Percentiles rank a stretch among this genome's conserved stretches.
phyloP scores from a whole-genome alignment of 2,113 vertebrate genomes.

The Petroica traversi region DNA sequence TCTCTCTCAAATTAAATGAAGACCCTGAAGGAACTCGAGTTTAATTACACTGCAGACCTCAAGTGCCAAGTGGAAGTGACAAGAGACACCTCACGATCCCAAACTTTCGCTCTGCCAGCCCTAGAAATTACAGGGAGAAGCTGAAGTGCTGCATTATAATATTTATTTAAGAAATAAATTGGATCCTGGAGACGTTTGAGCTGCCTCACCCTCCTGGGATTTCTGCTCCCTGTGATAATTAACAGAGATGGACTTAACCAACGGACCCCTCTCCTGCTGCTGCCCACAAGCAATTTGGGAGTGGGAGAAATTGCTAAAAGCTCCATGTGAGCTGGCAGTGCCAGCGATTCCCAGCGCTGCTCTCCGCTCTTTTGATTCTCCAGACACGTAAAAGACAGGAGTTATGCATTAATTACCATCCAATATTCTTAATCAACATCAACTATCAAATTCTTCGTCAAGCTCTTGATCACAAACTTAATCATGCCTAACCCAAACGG shows the following conservation, averaged over 20 bases:
- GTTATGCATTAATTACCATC: constrained; percentile 46
- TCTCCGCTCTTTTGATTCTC: constrained; percentile 23
- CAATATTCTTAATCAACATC: constrained; percentile 51
- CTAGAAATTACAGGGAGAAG: not conserved
- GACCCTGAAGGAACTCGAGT: not conserved
- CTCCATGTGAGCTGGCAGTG: not conserved
- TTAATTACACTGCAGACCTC: not conserved
- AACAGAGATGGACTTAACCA: not conserved
- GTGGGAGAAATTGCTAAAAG: not conserved
- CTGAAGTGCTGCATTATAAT: not conserved
- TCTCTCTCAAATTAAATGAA: not conserved
- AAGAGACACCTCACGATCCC: accelerated
- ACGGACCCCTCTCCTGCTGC: not conserved
- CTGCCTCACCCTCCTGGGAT: not conserved
- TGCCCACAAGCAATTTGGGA: not conserved
- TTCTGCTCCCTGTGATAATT: not conserved
- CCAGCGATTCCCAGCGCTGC: not conserved
- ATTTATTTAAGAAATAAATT: not conserved
- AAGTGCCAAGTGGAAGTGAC: not conserved
- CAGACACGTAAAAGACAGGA: constrained; percentile 28
- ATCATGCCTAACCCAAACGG: constrained; percentile 51
- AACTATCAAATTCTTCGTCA: constrained; percentile 25
- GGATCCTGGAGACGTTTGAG: not conserved
- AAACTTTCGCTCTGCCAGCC: not conserved
- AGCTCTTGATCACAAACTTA: constrained; percentile 54